Percentiles rank a stretch among this genome's conserved stretches.
These are phyloP conservation scores for Asteroscopus sphinx DNA, from an alignment of 2,888 invertebrate species.

Conservation along the genomic window DNA sequence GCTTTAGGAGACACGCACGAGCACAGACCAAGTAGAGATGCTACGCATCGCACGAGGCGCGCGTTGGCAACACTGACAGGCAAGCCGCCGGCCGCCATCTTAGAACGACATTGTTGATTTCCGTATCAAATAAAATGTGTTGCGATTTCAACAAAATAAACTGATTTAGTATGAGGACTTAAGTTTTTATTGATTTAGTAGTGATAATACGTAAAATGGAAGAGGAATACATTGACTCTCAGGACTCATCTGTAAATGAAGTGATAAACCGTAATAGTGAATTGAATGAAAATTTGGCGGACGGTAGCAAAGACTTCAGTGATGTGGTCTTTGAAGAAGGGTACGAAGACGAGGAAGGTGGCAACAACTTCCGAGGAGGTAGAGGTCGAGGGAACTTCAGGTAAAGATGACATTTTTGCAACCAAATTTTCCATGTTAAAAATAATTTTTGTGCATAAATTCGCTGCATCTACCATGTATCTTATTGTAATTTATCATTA, in stretches of 20 bases:
- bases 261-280: constrained; percentile 63
- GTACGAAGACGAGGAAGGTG: constrained; percentile 81
- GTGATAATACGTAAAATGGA: constrained; percentile 74
- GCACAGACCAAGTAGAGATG: too few relatives aligned
- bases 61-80: constrained; percentile 50
- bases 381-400: constrained; percentile 84
- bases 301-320: constrained; percentile 78
- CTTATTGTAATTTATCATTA: constrained; percentile 7
- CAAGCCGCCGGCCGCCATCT: constrained; percentile 74
- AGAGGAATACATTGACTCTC: constrained; percentile 82
- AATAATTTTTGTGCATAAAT: not conserved
- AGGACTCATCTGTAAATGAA: constrained; percentile 74
- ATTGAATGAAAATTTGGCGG: constrained; percentile 61
- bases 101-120: constrained; percentile 73
- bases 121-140: constrained; percentile 57
- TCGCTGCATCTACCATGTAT: not conserved
- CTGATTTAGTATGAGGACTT: constrained; percentile 77
- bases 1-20: too few relatives aligned
- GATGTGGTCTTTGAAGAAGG: constrained; percentile 79
- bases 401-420: constrained; percentile 56
- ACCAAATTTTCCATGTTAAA: not conserved
- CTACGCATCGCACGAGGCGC: too few relatives aligned
- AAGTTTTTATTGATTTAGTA: constrained; percentile 63
- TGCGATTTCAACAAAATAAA: constrained; percentile 55
- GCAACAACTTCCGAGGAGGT: constrained; percentile 75